phyloP scores from a whole-genome alignment of 1,140 invertebrate species.

The Latrodectus geometricus region DNA sequence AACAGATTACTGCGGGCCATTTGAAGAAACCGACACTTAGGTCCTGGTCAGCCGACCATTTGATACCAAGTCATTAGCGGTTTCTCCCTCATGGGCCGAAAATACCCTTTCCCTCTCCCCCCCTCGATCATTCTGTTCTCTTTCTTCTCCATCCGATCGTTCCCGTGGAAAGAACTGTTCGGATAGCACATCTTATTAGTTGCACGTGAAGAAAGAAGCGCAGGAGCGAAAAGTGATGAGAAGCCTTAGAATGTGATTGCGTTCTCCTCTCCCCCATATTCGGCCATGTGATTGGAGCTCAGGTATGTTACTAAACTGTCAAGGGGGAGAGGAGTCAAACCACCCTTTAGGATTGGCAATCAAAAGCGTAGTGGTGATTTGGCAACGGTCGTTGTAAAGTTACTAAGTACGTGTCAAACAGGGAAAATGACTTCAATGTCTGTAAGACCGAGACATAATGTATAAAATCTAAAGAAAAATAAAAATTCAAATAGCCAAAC shows the following conservation, averaged over 20 bases:
- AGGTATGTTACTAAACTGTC: too few species aligned
- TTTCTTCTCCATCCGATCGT: neutral
- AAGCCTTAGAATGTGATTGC: constrained; percentile 25
- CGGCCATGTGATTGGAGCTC: too few species aligned
- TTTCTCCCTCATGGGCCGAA: constrained; percentile 20
- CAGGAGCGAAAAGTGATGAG: constrained; percentile 2
- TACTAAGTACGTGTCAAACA: neutral
- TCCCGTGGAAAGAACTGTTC: constrained; percentile 1
- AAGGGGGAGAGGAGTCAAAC: too few species aligned
- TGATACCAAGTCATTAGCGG: constrained; percentile 55
- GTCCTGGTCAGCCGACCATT: constrained; percentile 41
- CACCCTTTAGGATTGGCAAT: neutral
- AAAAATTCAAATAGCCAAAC: too few species aligned
- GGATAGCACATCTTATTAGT: constrained; percentile 23
- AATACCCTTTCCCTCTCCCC: neutral
- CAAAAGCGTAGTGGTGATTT: neutral
- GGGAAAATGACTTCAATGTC: neutral
- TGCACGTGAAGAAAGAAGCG: constrained; percentile 6
- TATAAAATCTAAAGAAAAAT: too few species aligned
- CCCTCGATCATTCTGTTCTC: neutral
- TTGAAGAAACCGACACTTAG: constrained; percentile 52
- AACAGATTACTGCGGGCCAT: constrained; percentile 56
- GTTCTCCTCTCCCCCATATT: neutral
- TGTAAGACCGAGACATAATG: too few species aligned
- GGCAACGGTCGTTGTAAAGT: neutral